phyloP scores from a whole-genome alignment of 2,797 vertebrate genomes.

The Morus bassanus region DNA sequence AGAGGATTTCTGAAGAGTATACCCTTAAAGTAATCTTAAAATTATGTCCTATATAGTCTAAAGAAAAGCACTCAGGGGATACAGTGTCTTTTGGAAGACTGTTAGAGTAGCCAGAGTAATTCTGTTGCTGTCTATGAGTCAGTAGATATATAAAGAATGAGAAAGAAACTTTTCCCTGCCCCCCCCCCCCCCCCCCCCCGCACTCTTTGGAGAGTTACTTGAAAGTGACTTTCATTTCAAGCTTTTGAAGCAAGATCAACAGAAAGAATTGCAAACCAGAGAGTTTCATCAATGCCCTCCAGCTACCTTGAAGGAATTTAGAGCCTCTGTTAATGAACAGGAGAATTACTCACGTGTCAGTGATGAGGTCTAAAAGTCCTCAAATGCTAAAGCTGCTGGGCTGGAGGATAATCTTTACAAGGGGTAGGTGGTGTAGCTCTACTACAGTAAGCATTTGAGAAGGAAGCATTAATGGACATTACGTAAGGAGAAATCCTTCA shows the following conservation, averaged over 20 bases:
- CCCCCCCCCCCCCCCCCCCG: neutral
- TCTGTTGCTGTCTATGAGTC: neutral
- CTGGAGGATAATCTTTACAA: neutral
- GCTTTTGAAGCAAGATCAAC: slow-evolving; percentile 82
- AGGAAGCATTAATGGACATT: slow-evolving; percentile 33
- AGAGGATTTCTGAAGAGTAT: neutral
- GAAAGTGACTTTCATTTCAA: slow-evolving; percentile 73
- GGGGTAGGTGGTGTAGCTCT: neutral
- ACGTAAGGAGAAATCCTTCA: slow-evolving; percentile 16
- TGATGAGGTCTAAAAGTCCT: neutral
- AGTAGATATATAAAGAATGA: slow-evolving; percentile 31
- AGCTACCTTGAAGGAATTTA: slow-evolving; percentile 81
- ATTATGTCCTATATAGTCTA: neutral
- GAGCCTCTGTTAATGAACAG: neutral
- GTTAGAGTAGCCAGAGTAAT: neutral
- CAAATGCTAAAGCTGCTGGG: neutral
- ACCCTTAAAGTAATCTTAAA: neutral
- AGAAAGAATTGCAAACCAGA: slow-evolving; percentile 87
- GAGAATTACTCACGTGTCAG: slow-evolving; percentile 30
- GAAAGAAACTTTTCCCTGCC: neutral
- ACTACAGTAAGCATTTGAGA: neutral
- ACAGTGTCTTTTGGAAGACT: neutral
- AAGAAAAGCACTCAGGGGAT: neutral
- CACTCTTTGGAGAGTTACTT: slow-evolving; percentile 46
- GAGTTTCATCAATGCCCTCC: slow-evolving; percentile 85